Base-by-base conservation (phyloP, 1,140 invertebrate genomes). In the Gonioctena quinquepunctata region DNA sequence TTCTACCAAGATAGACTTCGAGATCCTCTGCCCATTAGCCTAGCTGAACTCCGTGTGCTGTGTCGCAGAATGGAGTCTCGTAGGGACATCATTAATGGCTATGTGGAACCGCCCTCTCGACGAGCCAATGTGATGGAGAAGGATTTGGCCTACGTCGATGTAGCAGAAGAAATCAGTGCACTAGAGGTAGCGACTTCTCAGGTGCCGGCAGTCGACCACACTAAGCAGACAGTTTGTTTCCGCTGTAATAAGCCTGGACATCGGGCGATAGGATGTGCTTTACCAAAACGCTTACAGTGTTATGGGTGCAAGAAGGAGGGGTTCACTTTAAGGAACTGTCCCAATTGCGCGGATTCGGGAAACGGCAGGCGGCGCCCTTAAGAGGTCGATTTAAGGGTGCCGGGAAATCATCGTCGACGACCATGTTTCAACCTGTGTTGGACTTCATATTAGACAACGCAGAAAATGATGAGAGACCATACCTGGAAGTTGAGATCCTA, bases 401-500 rank as follows among this genome's bases (percentile, higher is more conserved):
- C 22, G 13, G 22, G 23, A 26, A 6, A 27, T 13, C 26, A 28
- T 18, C 19, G 8, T 7, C 59, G 50, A 21, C 21, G n/a, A 50
- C 16, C 52, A 33, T 42, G 28, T 18, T 49, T 5, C 0, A 28
- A 49, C 25, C 68, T 4, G 26, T 59, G 5, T 16, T 66, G 3
- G 68, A 70, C 33, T 70, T 50, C 23, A 66, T 70, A 26, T 23
- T 70, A 7, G 28, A 67, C 19, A 48, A 66, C 28, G 62, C 62
- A 22, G 22, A 66, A 33, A 48, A 48, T 57, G 68, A 70, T 57
- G 63, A 64, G 26, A 48, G 68, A 22, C 62, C 68, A 13, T 66
- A 70, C 28, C 82, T 76, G 61, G 83, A 19, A 68, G 67, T 8
- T 71, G 73, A 23, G 75, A 76, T 59, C 16, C 23, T 69, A 7